Evolutionary conservation across 2,113 vertebrate species (phyloP).

Genomic region (Ibidorhyncha struthersii): DNA sequence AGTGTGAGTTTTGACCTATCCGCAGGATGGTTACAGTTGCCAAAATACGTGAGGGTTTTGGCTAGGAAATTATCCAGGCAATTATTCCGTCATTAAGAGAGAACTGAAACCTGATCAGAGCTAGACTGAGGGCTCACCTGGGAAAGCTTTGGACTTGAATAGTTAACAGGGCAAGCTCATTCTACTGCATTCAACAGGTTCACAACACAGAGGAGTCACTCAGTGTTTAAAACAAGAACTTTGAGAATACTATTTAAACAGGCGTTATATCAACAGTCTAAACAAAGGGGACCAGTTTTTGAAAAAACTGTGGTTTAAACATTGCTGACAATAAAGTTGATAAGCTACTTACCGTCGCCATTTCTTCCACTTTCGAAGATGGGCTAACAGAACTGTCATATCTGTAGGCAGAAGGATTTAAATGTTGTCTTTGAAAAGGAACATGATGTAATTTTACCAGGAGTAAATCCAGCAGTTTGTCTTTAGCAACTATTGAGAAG

Average conservation of each 20-base stretch:
- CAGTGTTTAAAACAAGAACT: background rate
- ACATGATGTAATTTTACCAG: background rate
- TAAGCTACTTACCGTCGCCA: conserved; percentile 64
- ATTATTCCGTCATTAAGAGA: background rate
- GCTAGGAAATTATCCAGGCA: background rate
- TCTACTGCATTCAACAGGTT: background rate
- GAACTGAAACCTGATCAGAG: background rate
- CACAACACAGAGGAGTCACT: background rate
- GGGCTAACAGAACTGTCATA: conserved; percentile 18
- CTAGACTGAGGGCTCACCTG: background rate
- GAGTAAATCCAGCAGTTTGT: background rate
- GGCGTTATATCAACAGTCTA: background rate
- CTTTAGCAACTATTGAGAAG: background rate
- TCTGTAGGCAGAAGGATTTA: conserved; percentile 67
- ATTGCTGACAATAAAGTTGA: background rate
- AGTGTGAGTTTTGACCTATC: background rate
- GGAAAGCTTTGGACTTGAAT: background rate
- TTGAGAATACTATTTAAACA: background rate
- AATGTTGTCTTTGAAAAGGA: conserved; percentile 29
- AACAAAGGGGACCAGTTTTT: background rate
- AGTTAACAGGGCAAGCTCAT: background rate
- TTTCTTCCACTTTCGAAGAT: conserved; percentile 42
- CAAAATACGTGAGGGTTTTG: background rate
- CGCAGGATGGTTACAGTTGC: background rate
- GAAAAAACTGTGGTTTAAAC: background rate